phyloP scores from a whole-genome alignment of 2,113 vertebrate genomes.

The Pomatorhinus ruficollis region DNA sequence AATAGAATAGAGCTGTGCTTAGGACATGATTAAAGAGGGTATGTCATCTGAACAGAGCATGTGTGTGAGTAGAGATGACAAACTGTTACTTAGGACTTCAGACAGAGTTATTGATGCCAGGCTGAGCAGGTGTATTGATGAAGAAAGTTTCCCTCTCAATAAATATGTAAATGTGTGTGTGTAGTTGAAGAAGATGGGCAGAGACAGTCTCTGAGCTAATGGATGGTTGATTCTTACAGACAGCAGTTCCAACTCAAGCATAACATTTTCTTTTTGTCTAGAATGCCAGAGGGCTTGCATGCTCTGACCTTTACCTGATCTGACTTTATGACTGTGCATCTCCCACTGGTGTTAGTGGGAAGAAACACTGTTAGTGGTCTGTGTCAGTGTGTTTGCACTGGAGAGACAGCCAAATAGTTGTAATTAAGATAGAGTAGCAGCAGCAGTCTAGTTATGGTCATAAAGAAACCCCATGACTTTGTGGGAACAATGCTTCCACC shows the following conservation, averaged over 20 bases:
- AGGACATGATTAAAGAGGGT: not conserved
- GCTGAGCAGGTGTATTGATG: not conserved
- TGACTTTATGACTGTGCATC: not conserved
- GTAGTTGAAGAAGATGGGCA: not conserved
- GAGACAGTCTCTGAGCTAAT: not conserved
- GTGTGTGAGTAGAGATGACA: not conserved
- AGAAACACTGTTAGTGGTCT: not conserved
- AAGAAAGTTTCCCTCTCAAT: not conserved
- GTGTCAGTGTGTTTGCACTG: not conserved
- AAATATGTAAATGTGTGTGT: not conserved
- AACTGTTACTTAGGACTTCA: not conserved
- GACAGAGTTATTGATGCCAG: not conserved
- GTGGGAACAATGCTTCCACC: not conserved
- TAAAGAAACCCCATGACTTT: not conserved
- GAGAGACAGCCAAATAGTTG: not conserved
- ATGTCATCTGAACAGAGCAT: not conserved
- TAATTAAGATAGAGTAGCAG: not conserved
- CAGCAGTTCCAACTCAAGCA: not conserved
- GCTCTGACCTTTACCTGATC: conserved; percentile 3
- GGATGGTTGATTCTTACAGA: not conserved
- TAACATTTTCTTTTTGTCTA: not conserved
- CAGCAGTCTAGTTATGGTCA: not conserved
- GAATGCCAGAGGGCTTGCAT: not conserved
- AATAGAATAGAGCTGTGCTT: not conserved
- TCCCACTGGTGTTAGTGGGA: not conserved